These are phyloP conservation scores for Somateria mollissima DNA, from an alignment of 2,797 vertebrate species.

Conservation along the genomic window DNA sequence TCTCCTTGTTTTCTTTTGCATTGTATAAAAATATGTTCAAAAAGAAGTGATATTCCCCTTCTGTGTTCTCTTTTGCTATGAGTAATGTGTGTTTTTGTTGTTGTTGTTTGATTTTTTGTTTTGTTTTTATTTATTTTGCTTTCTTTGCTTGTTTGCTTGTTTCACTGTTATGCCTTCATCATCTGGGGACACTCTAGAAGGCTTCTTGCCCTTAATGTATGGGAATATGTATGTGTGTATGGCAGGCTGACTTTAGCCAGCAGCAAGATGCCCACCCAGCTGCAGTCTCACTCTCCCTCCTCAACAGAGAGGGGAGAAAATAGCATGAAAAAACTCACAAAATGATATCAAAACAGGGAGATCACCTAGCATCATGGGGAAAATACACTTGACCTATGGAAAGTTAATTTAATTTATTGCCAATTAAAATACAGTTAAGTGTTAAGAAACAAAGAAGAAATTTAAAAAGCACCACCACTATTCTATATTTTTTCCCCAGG, in stretches of 20 bases:
- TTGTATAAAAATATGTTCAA: not conserved
- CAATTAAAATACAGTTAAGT: not conserved
- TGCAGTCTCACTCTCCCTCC: not conserved
- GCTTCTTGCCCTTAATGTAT: not conserved
- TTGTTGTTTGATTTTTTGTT: too few species aligned
- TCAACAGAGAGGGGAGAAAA: not conserved
- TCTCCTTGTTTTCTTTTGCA: not conserved
- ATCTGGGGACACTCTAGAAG: not conserved
- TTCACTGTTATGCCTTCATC: not conserved
- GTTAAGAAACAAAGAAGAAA: not conserved
- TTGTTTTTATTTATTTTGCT: not conserved
- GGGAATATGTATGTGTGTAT: not conserved
- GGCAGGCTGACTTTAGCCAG: rapidly evolving
- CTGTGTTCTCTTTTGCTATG: not conserved
- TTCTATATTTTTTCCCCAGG: not conserved
- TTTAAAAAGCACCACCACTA: not conserved
- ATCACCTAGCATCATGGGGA: too few species aligned
- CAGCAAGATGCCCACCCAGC: not conserved
- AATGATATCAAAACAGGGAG: too few species aligned
- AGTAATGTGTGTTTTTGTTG: not conserved
- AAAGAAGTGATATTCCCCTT: not conserved
- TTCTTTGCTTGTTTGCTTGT: not conserved
- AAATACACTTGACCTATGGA: too few species aligned
- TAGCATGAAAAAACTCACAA: not conserved
- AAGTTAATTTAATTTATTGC: too few species aligned